These are phyloP conservation scores for Antheraea assamensis DNA, from an alignment of 2,888 invertebrate species.

Conservation along the genomic window DNA sequence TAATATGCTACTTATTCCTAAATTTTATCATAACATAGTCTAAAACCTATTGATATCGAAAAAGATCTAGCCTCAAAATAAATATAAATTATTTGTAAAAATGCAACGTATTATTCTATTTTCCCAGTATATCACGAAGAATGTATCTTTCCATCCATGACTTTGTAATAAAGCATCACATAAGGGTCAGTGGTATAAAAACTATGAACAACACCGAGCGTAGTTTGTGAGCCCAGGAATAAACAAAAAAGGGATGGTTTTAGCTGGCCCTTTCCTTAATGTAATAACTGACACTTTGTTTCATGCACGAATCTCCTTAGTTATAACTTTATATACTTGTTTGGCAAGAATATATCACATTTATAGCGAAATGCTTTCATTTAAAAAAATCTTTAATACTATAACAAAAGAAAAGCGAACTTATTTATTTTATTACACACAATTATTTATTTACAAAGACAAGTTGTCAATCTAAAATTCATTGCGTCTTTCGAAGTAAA, in stretches of 20 bases:
- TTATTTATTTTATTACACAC: neutral
- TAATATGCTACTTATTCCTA: too few relatives aligned
- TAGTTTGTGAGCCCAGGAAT: constrained; percentile 56
- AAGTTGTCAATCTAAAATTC: neutral
- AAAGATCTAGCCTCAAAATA: too few relatives aligned
- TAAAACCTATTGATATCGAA: too few relatives aligned
- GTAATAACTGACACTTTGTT: constrained; percentile 80
- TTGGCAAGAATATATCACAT: neutral
- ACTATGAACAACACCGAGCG: constrained; percentile 45
- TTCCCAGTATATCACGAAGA: constrained; percentile 25
- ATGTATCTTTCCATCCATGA: constrained; percentile 40
- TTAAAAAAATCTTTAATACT: neutral
- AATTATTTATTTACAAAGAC: neutral
- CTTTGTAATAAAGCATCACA: constrained; percentile 43
- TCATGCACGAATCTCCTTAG: constrained; percentile 73
- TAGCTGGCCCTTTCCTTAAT: constrained; percentile 69
- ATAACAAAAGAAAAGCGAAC: neutral
- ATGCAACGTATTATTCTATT: too few relatives aligned
- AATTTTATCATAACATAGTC: too few relatives aligned
- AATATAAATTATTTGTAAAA: too few relatives aligned
- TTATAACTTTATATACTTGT: constrained; percentile 42
- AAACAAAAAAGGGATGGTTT: constrained; percentile 73
- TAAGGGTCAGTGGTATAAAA: constrained; percentile 48
- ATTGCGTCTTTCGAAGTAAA: neutral
- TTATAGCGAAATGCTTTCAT: neutral